Percentiles rank a stretch among this genome's conserved stretches.
phyloP scores from a whole-genome alignment of 2,113 vertebrate genomes.

The Sarotherodon lohbergeri region DNA sequence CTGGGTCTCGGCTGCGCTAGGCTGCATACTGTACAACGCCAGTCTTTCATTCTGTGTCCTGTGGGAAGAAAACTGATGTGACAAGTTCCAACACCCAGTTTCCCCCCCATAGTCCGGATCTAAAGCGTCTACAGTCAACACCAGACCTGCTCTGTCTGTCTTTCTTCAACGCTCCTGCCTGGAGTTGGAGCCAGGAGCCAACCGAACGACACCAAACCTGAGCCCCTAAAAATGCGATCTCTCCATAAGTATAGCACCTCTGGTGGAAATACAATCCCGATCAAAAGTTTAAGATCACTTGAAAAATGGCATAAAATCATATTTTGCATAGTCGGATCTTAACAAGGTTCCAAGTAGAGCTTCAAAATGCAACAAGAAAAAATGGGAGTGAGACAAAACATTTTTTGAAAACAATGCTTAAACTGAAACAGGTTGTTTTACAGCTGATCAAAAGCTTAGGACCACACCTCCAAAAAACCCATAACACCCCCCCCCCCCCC shows the following conservation, averaged over 20 bases:
- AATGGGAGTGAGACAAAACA: neutral
- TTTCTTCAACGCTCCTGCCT: neutral
- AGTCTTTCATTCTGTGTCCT: constrained; percentile 40
- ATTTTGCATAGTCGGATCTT: neutral
- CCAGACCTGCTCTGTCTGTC: neutral
- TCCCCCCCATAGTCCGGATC: neutral
- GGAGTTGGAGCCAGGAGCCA: neutral
- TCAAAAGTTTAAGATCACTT: neutral
- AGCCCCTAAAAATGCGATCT: neutral
- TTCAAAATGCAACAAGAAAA: neutral
- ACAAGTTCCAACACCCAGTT: constrained; percentile 45
- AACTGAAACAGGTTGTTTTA: neutral
- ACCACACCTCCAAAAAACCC: neutral
- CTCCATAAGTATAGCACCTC: neutral
- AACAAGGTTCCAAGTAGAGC: neutral
- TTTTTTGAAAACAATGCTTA: neutral
- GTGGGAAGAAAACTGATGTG: constrained; percentile 33
- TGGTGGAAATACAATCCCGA: neutral
- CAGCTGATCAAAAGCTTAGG: neutral
- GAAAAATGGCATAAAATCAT: neutral
- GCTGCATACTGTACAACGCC: constrained; percentile 14
- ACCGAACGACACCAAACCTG: neutral
- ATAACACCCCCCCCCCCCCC: too few species aligned
- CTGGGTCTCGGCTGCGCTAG: neutral
- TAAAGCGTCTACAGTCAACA: neutral